Evolutionary conservation across 2,797 vertebrate species (phyloP), one percentile per base, ranked within the genome.

Genomic region (Hippoglossus hippoglossus): DNA sequence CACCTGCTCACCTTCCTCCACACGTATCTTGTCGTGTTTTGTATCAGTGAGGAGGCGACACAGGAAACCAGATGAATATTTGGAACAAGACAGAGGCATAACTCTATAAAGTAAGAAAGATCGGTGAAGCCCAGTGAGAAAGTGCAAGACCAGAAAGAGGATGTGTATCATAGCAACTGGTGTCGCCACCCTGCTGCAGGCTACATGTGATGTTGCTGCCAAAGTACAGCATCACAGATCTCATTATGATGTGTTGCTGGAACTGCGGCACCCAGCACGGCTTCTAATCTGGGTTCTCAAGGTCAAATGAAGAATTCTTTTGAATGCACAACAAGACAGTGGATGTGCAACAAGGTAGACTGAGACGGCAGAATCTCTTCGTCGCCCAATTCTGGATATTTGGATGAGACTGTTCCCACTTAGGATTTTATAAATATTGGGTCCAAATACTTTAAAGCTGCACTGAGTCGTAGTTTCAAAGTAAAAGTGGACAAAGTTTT

Each of bases 131-230:
- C 36, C 49, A 22, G 31, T 53, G 52, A 71, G 39, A 65, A 18
- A 53, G 16, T 39, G 59, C 19, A 47, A 71, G 61, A 71, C 36
- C 50, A 8, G 49, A 53, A 57, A 63, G 59, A 64, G 26, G 44
- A 72, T 69, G 72, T 64, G 85, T 89, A 86, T 90, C 87, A 75
- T 89, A 91, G 87, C 87, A 91, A 90, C 85, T 71, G 54, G 71
- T 86, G 85, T 86, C 83, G 60, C 54, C 67, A 71, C 67, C 72
- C 61, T 15, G 63, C 89, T 69, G 41, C 47, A 13, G 67, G 80
- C 71, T 46, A 46, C 59, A 53, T 41, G 36, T 15, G 39, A 31
- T 62, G 26, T 39, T 60, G 62, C 39, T 71, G 57, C 54, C 67
- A 51, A 70, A 80, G 73, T 68, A 63, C 55, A 67, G 44, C 25